phyloP scores from a whole-genome alignment of 2,888 invertebrate genomes.

The Synergus laeviventris region DNA sequence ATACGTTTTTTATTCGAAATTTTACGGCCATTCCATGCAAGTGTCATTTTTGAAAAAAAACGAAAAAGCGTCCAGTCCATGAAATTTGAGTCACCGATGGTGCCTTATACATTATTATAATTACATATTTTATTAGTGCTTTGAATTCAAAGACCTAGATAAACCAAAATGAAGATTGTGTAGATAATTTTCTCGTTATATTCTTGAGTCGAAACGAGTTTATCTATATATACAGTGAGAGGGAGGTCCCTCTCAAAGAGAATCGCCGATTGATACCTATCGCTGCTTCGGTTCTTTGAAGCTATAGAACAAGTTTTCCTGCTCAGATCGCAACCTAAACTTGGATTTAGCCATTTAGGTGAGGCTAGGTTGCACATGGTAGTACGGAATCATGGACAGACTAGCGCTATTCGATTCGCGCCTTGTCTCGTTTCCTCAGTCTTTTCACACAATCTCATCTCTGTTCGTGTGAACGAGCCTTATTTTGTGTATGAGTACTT shows the following conservation, averaged over 20 bases:
- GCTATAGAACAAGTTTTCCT: conserved; percentile 56
- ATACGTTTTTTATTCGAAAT: too few relatives aligned
- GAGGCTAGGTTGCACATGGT: conserved; percentile 53
- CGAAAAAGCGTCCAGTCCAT: too few relatives aligned
- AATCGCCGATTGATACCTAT: conserved; percentile 48
- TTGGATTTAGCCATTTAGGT: conserved; percentile 53
- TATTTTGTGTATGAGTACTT: neutral
- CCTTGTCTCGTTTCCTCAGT: conserved; percentile 45
- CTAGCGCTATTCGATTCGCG: conserved; percentile 38
- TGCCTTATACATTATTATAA: too few relatives aligned
- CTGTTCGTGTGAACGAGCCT: neutral
- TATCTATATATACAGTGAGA: neutral
- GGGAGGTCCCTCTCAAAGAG: neutral
- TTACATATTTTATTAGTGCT: neutral
- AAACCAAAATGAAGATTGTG: conserved; percentile 2
- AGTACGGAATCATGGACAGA: conserved; percentile 49
- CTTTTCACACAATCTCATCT: neutral
- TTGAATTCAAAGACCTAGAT: neutral
- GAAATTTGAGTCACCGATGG: too few relatives aligned
- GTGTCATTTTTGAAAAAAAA: too few relatives aligned
- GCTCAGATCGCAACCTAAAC: conserved; percentile 49
- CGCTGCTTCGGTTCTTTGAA: conserved; percentile 45
- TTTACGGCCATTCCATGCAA: too few relatives aligned
- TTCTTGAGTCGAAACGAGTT: too few relatives aligned
- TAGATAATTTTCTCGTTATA: neutral